Percentiles rank a stretch among this genome's conserved stretches.
phyloP scores from a whole-genome alignment of 1,140 invertebrate genomes.

The Trigoniulus corallinus region DNA sequence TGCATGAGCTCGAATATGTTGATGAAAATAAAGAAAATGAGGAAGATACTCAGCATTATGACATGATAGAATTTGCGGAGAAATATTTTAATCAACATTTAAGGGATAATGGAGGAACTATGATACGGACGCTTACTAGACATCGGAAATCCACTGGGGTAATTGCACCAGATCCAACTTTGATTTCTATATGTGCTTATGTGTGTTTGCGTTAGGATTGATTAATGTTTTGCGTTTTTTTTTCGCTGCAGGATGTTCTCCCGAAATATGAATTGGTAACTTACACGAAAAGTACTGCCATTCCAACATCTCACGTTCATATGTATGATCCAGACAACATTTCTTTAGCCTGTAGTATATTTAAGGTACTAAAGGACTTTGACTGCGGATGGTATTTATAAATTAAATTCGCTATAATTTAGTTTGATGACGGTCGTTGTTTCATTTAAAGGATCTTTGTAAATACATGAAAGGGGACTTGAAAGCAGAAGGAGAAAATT shows the following conservation, averaged over 20 bases:
- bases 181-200: not conserved
- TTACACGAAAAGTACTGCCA: conserved; percentile 68
- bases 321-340: conserved; percentile 91
- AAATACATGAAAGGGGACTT: conserved; percentile 72
- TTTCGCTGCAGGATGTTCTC: conserved; percentile 38
- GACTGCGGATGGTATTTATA: not conserved
- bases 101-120: conserved; percentile 59
- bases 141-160: conserved; percentile 18
- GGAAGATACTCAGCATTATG: conserved; percentile 39
- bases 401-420: too few relatives aligned
- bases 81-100: conserved; percentile 84
- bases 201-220: too few relatives aligned
- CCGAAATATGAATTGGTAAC: conserved; percentile 85
- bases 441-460: conserved; percentile 50
- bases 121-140: conserved; percentile 74
- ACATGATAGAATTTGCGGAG: conserved; percentile 84
- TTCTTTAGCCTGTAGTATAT: conserved; percentile 71
- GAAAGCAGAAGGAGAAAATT: conserved; percentile 60
- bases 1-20: conserved; percentile 50
- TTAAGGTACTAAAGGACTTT: conserved; percentile 41
- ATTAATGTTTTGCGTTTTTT: not conserved
- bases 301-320: conserved; percentile 85
- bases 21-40: conserved; percentile 37
- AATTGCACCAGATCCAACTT: not conserved
- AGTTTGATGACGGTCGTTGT: too few relatives aligned